Conservation (phyloP, 1,140 invertebrate genomes). For the Euwallacea similis region DNA sequence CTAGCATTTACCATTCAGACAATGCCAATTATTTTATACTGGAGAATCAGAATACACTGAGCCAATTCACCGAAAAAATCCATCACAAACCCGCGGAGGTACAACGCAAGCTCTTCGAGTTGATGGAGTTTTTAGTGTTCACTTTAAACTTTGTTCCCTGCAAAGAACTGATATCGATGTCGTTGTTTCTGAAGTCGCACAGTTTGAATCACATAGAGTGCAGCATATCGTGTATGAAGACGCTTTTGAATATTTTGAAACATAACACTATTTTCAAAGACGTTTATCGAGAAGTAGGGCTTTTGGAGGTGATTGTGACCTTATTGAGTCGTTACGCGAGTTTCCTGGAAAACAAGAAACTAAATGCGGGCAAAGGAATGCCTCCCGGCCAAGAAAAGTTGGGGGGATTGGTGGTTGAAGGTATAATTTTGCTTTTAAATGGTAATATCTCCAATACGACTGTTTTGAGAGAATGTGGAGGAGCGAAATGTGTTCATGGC, state of each 20-base stretch:
- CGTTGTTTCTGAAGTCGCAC: constrained; percentile 84
- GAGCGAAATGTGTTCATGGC: constrained; percentile 87
- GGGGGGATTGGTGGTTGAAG: constrained; percentile 84
- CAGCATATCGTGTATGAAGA: constrained; percentile 87
- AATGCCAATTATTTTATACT: constrained; percentile 99
- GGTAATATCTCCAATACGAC: constrained; percentile 86
- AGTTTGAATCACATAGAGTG: constrained; percentile 72
- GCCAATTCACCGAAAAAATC: constrained; percentile 95
- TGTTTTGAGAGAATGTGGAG: constrained; percentile 90
- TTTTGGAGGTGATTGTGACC: constrained; percentile 95
- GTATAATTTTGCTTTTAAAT: constrained; percentile 76
- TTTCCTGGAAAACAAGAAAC: constrained; percentile 66
- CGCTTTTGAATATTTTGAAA: constrained; percentile 83
- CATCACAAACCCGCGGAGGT: constrained; percentile 87
- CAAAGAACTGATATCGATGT: constrained; percentile 96
- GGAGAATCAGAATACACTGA: constrained; percentile 92
- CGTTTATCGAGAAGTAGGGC: constrained; percentile 96
- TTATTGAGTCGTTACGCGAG: constrained; percentile 85
- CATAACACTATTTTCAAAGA: constrained; percentile 95
- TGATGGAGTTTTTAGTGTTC: constrained; percentile 95
- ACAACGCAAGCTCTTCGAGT: constrained; percentile 94
- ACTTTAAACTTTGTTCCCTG: constrained; percentile 98
- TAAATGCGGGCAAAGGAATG: constrained; percentile 53
- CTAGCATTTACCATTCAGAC: constrained; percentile 95
- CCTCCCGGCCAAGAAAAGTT: constrained; percentile 72